A percentile compares a stretch with the other conserved stretches of the same genome.
phyloP scores from a whole-genome alignment of 2,113 vertebrate species.

The Eublepharis macularius region DNA sequence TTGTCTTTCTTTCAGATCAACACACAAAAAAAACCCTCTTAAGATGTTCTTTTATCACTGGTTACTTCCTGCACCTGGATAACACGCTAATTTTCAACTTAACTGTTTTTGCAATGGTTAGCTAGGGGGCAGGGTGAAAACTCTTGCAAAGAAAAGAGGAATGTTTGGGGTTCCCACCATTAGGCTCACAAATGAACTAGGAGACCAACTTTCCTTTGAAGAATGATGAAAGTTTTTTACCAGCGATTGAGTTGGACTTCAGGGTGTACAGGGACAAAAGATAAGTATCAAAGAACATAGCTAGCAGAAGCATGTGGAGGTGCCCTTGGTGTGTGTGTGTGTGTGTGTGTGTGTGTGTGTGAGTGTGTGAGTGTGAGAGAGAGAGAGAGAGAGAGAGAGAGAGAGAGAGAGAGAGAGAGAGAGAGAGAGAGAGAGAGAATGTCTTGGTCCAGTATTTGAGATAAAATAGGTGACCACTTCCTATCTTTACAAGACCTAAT shows the following conservation, averaged over 20 bases:
- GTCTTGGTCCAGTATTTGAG: not conserved
- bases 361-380: no score
- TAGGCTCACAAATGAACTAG: not conserved
- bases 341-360: no score
- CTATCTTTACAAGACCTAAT: not conserved
- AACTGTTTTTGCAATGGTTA: not conserved
- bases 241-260: not conserved
- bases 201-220: not conserved
- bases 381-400: not conserved
- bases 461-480: not conserved
- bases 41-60: no score
- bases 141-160: not conserved
- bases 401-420: not conserved
- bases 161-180: not conserved
- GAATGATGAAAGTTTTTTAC: not conserved
- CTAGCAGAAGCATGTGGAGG: not conserved
- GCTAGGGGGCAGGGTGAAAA: not conserved
- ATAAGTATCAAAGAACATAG: not conserved
- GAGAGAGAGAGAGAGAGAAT: not conserved
- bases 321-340: no score
- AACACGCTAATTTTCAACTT: not conserved
- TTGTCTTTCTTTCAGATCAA: not conserved
- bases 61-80: not conserved
- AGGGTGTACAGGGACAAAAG: not conserved
- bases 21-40: not conserved